Percentiles rank a stretch among this genome's conserved stretches.
phyloP scores from a whole-genome alignment of 2,797 vertebrate genomes.

The Acanthurus lineatus region DNA sequence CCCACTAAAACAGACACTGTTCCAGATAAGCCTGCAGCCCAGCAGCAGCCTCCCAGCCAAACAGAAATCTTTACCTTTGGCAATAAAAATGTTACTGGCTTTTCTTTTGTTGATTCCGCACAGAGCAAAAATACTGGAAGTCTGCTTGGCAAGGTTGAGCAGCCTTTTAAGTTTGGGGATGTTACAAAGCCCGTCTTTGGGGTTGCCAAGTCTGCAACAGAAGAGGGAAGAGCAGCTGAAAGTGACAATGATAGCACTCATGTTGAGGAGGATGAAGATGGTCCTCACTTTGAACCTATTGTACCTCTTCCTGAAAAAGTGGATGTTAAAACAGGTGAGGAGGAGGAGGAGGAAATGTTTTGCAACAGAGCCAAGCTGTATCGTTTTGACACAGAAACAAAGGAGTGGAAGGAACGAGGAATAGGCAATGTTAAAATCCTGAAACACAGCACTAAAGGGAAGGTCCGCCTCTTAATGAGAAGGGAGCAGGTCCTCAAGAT shows the following conservation, averaged over 20 bases:
- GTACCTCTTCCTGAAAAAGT: slow-evolving; percentile 98
- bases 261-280: slow-evolving; percentile 95
- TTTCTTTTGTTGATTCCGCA: slow-evolving; percentile 85
- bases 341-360: slow-evolving; percentile 98
- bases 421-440: slow-evolving; percentile 96
- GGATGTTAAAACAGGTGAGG: slow-evolving; percentile 98
- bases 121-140: slow-evolving; percentile 78
- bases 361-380: slow-evolving; percentile 96
- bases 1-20: slow-evolving; percentile 86
- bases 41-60: slow-evolving; percentile 79
- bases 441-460: slow-evolving; percentile 93
- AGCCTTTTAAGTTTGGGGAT: slow-evolving; percentile 87
- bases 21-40: slow-evolving; percentile 77
- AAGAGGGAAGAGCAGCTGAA: slow-evolving; percentile 85
- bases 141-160: slow-evolving; percentile 86
- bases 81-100: slow-evolving; percentile 82
- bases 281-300: slow-evolving; percentile 98
- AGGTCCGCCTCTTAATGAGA: slow-evolving; percentile 97
- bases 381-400: slow-evolving; percentile 93
- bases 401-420: slow-evolving; percentile 98
- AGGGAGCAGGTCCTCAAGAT: slow-evolving; percentile 98
- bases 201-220: slow-evolving; percentile 67
- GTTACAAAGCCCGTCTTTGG: slow-evolving; percentile 81
- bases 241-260: slow-evolving; percentile 92
- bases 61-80: slow-evolving; percentile 89